phyloP scores from a whole-genome alignment of 2,113 vertebrate genomes.

The Toxotes chatareus region DNA sequence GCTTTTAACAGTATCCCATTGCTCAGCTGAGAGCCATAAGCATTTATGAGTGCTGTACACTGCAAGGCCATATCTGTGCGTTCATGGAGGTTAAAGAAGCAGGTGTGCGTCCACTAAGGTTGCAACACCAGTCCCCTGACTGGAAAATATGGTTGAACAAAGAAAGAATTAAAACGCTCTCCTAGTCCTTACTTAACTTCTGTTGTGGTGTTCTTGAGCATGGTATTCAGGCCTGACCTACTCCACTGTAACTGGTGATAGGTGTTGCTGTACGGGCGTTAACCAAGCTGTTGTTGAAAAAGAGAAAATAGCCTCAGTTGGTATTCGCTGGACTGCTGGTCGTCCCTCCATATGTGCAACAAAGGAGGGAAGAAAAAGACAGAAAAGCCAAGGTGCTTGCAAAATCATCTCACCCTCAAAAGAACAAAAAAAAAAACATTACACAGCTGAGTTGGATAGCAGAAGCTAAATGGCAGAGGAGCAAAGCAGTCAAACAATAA shows the following conservation, averaged over 20 bases:
- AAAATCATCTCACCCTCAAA: slow-evolving; percentile 2
- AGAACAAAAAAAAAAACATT: background rate
- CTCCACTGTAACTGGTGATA: background rate
- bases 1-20: slow-evolving; percentile 45
- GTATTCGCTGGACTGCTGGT: background rate
- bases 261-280: background rate
- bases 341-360: background rate
- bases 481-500: slow-evolving; percentile 12
- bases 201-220: background rate
- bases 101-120: background rate
- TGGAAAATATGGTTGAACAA: background rate
- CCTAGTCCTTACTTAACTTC: background rate
- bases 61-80: slow-evolving; percentile 29
- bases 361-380: background rate
- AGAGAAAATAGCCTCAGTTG: background rate
- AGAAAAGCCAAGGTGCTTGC: background rate
- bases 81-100: slow-evolving; percentile 31
- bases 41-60: slow-evolving; percentile 36
- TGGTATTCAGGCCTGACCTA: background rate
- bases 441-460: background rate
- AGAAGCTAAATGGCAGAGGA: slow-evolving; percentile 25
- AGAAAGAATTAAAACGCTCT: background rate
- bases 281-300: background rate
- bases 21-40: slow-evolving; percentile 48
- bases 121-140: background rate